Percentiles rank a stretch among this genome's conserved stretches.
Conservation (phyloP, 1,140 invertebrate genomes). For the Brachionus paranguensis region DNA sequence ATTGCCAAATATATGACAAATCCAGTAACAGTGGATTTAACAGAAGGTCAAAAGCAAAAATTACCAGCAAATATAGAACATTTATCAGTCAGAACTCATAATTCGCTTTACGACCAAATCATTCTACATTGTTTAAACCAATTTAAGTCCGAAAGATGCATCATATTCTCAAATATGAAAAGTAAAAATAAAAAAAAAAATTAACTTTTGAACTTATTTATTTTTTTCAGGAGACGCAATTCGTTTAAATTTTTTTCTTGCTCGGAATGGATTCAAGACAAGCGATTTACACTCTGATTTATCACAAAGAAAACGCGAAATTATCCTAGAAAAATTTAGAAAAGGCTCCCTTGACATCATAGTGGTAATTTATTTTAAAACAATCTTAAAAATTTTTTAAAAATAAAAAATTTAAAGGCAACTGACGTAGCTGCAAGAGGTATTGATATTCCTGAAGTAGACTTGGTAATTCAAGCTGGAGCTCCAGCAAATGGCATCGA, state of each 20-base stretch:
- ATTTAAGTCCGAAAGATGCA: slow-evolving; percentile 18
- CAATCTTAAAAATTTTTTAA: too few species aligned
- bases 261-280: neutral
- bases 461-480: slow-evolving; percentile 71
- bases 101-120: neutral
- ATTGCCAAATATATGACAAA: slow-evolving; percentile 34
- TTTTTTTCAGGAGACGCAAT: slow-evolving; percentile 28
- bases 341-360: neutral
- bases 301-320: slow-evolving; percentile 5
- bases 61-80: slow-evolving; percentile 33
- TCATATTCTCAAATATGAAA: slow-evolving; percentile 33
- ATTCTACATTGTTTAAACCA: slow-evolving; percentile 13
- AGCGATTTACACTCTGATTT: slow-evolving; percentile 23
- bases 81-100: neutral
- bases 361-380: neutral
- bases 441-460: slow-evolving; percentile 54
- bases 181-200: neutral
- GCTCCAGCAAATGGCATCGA: slow-evolving; percentile 44
- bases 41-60: slow-evolving; percentile 29
- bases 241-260: neutral
- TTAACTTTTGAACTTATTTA: neutral
- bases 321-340: slow-evolving; percentile 26
- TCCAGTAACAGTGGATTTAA: slow-evolving; percentile 10
- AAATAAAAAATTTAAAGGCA: slow-evolving; percentile 57
- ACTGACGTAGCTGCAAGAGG: slow-evolving; percentile 55